Conservation (phyloP, 2,113 vertebrate genomes). For the Myrmophylax atrothorax region DNA sequence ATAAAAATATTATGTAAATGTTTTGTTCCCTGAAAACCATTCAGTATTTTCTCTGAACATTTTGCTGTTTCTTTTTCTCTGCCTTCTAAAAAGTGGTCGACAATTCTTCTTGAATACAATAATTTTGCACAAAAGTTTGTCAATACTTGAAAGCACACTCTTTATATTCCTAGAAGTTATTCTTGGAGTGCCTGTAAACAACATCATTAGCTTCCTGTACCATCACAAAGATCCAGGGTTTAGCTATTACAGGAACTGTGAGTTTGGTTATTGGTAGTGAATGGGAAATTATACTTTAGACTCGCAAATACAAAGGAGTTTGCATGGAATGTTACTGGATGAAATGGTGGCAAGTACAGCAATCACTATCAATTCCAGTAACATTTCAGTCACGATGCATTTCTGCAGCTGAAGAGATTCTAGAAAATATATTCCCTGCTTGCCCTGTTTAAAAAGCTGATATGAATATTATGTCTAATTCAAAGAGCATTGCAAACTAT, state of each 20-base stretch:
- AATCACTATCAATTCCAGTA: not conserved
- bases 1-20: not conserved
- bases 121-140: not conserved
- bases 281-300: not conserved
- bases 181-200: not conserved
- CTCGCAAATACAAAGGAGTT: not conserved
- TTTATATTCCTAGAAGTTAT: not conserved
- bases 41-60: not conserved
- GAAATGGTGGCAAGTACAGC: not conserved
- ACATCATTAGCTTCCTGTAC: not conserved
- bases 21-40: not conserved
- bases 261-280: not conserved
- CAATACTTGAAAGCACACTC: not conserved
- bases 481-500: constrained; percentile 9
- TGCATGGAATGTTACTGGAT: not conserved
- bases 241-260: not conserved
- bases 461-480: not conserved
- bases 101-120: not conserved
- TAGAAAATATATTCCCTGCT: not conserved
- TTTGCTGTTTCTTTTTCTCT: not conserved
- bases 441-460: not conserved
- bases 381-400: not conserved
- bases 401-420: not conserved
- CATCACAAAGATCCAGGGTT: not conserved
- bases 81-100: not conserved